Evolutionary conservation across 2,797 vertebrate genomes (phyloP).

Genomic region (Propithecus perrieri): DNA sequence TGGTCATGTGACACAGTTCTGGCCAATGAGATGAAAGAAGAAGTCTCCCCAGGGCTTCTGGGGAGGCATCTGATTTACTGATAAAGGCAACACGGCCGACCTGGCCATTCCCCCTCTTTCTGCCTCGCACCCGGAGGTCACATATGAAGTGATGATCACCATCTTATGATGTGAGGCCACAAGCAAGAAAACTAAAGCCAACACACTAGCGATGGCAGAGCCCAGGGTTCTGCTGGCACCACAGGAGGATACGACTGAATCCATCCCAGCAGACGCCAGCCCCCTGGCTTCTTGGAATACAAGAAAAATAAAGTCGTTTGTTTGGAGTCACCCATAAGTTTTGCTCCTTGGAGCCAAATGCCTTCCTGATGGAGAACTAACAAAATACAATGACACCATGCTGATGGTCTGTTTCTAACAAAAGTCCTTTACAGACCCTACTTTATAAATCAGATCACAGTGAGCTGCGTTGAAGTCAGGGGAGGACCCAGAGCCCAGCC

Average conservation of each 20-base stretch:
- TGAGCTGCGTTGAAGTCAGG: not conserved
- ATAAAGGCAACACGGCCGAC: not conserved
- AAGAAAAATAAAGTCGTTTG: not conserved
- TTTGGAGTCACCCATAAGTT: not conserved
- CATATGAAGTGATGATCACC: not conserved
- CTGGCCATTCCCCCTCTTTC: not conserved
- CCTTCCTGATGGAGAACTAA: not conserved
- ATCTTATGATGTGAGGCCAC: not conserved
- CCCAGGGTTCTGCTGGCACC: not conserved
- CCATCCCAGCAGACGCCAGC: not conserved
- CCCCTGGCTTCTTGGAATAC: not conserved
- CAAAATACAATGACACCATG: not conserved
- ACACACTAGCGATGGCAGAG: not conserved
- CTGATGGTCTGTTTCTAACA: not conserved
- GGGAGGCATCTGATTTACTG: not conserved
- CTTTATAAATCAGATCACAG: not conserved
- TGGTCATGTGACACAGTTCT: not conserved
- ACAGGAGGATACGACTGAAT: not conserved
- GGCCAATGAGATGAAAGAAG: not conserved
- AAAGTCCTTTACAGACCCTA: not conserved
- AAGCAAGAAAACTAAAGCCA: not conserved
- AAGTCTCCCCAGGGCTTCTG: not conserved
- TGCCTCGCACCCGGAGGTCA: not conserved
- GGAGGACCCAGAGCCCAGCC: not conserved
- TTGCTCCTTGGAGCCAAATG: not conserved